phyloP scores from a whole-genome alignment of 1,140 invertebrate species.

The Ceratoteleas bidentatus region DNA sequence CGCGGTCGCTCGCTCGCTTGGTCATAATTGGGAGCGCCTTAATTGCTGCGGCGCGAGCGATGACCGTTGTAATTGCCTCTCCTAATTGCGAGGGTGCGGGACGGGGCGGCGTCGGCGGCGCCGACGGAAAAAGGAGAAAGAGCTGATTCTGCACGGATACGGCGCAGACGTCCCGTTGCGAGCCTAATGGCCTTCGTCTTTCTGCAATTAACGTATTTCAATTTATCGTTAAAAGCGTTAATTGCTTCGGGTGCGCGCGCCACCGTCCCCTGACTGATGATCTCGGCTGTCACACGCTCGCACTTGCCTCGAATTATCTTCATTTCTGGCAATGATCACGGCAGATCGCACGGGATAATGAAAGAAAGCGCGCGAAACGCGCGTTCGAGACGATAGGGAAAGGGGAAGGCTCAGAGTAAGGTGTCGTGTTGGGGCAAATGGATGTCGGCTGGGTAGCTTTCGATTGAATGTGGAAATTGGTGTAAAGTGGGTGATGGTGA shows the following conservation, averaged over 20 bases:
- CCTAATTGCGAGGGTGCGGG: conserved; percentile 70
- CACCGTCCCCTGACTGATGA: conserved; percentile 40
- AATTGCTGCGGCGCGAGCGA: conserved; percentile 77
- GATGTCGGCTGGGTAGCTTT: too few relatives aligned
- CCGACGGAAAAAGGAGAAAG: conserved; percentile 58
- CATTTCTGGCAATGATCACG: conserved; percentile 36
- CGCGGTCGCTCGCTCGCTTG: conserved; percentile 57
- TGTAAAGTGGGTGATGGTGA: too few relatives aligned
- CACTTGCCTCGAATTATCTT: conserved; percentile 42
- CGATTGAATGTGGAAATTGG: too few relatives aligned
- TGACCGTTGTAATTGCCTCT: conserved; percentile 77
- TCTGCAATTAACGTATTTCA: conserved; percentile 71
- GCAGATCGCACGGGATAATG: background rate
- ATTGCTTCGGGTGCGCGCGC: conserved; percentile 55
- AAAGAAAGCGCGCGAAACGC: too few relatives aligned
- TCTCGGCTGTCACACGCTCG: conserved; percentile 40
- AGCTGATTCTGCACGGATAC: conserved; percentile 66
- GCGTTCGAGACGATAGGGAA: too few relatives aligned
- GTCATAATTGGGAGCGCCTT: conserved; percentile 78
- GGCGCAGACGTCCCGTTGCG: conserved; percentile 61
- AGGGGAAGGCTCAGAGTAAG: too few relatives aligned
- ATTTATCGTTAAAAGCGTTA: conserved; percentile 71
- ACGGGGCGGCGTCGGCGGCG: conserved; percentile 36
- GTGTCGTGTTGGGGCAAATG: too few relatives aligned
- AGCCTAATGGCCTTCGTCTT: conserved; percentile 68